phyloP scores from a whole-genome alignment of 2,888 invertebrate species.

The Rotaria sp. region DNA sequence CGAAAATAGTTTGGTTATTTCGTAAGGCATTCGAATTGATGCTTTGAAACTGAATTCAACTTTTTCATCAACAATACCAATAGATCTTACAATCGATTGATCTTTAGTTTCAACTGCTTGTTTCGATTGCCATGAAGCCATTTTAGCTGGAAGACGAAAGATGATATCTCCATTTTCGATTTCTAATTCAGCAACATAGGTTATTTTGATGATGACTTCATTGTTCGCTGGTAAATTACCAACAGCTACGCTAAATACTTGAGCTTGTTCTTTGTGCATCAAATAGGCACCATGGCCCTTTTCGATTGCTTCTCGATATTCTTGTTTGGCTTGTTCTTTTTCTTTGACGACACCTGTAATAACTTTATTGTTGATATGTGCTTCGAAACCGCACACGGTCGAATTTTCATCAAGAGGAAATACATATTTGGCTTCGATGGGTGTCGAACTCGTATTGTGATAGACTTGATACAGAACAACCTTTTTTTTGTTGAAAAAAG shows the following conservation, averaged over 20 bases:
- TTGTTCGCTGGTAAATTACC: constrained; percentile 54
- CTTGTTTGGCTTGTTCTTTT: constrained; percentile 53
- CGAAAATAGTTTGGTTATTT: constrained; percentile 49
- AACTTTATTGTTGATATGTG: constrained; percentile 55
- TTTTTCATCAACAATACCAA: background rate
- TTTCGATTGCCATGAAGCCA: constrained; percentile 52
- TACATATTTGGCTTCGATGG: constrained; percentile 56
- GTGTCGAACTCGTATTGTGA: constrained; percentile 45
- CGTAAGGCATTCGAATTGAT: constrained; percentile 54
- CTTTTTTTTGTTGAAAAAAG: constrained; percentile 43
- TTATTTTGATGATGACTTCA: constrained; percentile 54
- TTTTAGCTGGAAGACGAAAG: constrained; percentile 51
- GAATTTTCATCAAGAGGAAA: constrained; percentile 55
- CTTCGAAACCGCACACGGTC: constrained; percentile 56
- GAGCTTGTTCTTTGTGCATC: constrained; percentile 56
- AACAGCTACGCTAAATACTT: constrained; percentile 56
- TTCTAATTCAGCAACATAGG: constrained; percentile 54
- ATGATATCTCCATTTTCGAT: constrained; percentile 52
- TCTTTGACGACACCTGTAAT: constrained; percentile 55
- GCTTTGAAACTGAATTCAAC: constrained; percentile 43
- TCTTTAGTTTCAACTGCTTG: constrained; percentile 44
- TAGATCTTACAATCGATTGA: constrained; percentile 43
- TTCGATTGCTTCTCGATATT: constrained; percentile 54
- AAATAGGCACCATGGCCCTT: constrained; percentile 56
- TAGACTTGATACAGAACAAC: constrained; percentile 53